phyloP scores from a whole-genome alignment of 2,113 vertebrate genomes.

The Gymnobelideus leadbeateri region DNA sequence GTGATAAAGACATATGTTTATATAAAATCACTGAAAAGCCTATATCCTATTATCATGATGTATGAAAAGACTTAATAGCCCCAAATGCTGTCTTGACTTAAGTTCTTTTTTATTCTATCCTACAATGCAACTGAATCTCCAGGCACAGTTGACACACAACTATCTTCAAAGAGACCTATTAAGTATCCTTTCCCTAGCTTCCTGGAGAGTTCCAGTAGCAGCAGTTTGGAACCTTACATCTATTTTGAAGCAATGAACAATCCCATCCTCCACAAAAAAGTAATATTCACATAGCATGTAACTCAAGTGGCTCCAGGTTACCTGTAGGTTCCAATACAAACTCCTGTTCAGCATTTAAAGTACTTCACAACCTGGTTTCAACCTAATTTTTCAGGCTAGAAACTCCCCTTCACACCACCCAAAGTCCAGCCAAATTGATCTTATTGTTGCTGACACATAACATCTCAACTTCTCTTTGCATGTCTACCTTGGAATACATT shows the following conservation, averaged over 20 bases:
- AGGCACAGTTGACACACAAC: not conserved
- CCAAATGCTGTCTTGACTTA: not conserved
- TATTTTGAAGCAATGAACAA: not conserved
- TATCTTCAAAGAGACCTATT: not conserved
- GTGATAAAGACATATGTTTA: not conserved
- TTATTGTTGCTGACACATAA: too few species aligned
- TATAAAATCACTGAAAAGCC: not conserved
- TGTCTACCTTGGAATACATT: too few species aligned
- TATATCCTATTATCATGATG: not conserved
- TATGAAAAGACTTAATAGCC: not conserved
- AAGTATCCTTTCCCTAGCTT: not conserved
- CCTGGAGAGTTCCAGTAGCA: not conserved
- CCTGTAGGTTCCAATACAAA: too few species aligned
- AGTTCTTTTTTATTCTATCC: not conserved
- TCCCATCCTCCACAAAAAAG: too few species aligned
- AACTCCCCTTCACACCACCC: too few species aligned
- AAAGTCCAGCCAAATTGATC: too few species aligned
- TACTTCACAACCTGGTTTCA: too few species aligned
- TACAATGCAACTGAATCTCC: not conserved
- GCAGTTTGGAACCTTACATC: not conserved
- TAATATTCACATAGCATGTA: too few species aligned
- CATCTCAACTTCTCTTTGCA: too few species aligned
- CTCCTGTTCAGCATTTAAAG: too few species aligned
- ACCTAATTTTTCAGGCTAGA: too few species aligned
- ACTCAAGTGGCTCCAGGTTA: too few species aligned